phyloP scores from a whole-genome alignment of 2,113 vertebrate species.

The Nycticebus coucang region DNA sequence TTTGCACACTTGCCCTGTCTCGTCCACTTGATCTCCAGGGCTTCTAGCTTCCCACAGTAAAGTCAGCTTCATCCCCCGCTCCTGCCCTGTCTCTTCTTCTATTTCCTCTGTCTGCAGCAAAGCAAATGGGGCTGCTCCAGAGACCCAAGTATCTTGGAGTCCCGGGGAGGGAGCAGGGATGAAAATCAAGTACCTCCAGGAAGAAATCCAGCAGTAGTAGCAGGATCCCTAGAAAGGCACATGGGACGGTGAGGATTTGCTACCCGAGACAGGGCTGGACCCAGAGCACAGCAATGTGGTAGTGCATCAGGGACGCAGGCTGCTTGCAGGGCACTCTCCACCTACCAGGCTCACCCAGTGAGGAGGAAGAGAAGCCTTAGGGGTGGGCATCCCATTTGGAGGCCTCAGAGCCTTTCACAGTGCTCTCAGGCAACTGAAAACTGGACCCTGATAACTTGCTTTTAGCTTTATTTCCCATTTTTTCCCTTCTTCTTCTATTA shows the following conservation, averaged over 20 bases:
- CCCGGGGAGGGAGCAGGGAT: not conserved
- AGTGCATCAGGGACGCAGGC: not conserved
- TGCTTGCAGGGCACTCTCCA: not conserved
- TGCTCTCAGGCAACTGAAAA: not conserved
- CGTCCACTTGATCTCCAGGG: not conserved
- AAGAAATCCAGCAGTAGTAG: not conserved
- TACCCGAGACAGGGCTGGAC: not conserved
- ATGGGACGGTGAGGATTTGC: rapidly evolving
- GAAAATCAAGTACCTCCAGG: not conserved
- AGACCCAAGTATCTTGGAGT: not conserved
- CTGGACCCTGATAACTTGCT: not conserved
- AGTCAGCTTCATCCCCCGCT: not conserved
- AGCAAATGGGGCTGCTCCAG: not conserved
- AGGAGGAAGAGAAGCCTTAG: not conserved
- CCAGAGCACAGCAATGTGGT: rapidly evolving
- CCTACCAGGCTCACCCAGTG: not conserved
- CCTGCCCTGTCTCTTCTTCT: not conserved
- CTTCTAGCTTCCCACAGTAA: not conserved
- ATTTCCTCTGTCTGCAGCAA: not conserved
- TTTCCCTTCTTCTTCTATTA: not conserved
- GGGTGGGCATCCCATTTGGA: rapidly evolving
- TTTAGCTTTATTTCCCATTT: not conserved
- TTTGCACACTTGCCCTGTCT: not conserved
- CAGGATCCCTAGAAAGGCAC: not conserved
- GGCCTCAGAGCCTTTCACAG: not conserved